phyloP scores from a whole-genome alignment of 2,113 vertebrate genomes.

The Lichenostomus cassidix region DNA sequence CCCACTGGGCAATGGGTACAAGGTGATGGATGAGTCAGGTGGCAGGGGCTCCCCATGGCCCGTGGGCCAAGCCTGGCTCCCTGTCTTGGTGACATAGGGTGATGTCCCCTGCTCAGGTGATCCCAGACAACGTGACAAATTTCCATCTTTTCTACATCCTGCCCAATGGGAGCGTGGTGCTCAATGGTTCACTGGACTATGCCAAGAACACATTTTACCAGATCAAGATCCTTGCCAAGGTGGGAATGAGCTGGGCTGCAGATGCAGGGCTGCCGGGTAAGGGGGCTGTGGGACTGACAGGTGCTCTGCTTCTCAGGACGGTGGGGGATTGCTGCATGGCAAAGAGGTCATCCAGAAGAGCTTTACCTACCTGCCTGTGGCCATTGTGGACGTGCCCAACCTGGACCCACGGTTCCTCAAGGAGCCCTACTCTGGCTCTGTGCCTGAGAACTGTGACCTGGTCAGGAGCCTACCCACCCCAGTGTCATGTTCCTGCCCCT shows the following conservation, averaged over 20 bases:
- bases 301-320: not conserved
- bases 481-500: not conserved
- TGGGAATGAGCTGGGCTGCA: fast-evolving
- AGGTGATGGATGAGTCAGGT: not conserved
- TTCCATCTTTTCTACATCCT: constrained; percentile 33
- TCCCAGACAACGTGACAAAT: not conserved
- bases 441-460: constrained; percentile 1
- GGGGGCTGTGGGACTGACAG: not conserved
- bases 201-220: constrained; percentile 50
- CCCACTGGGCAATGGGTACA: not conserved
- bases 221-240: constrained; percentile 33
- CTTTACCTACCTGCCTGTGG: constrained; percentile 4
- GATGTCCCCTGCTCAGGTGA: constrained; percentile 19
- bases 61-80: not conserved
- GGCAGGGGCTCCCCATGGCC: fast-evolving
- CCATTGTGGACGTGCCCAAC: not conserved
- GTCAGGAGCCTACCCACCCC: not conserved
- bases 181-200: constrained; percentile 51
- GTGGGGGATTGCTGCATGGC: not conserved
- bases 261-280: not conserved
- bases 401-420: constrained; percentile 38
- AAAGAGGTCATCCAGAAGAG: not conserved
- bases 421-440: not conserved
- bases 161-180: not conserved
- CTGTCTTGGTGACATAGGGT: not conserved